Base-by-base conservation (phyloP, 35 echinoderm and acorn worm species). In the Hemicentrotus pulcherrimus region DNA sequence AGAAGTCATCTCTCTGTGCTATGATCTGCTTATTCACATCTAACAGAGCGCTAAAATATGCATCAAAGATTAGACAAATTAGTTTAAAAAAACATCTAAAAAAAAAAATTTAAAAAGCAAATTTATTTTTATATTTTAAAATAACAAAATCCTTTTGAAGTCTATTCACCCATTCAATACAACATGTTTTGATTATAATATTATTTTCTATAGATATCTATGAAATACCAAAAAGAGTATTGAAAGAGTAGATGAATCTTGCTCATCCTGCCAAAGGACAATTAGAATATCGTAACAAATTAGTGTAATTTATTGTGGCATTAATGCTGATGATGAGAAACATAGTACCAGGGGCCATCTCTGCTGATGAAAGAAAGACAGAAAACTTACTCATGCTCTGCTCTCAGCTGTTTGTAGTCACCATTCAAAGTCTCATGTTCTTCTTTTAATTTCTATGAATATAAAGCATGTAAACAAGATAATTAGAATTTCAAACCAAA, bases 381-480 rank as follows among this genome's bases (percentile, higher is more conserved):
- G 5, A 92, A 46, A 13, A 96, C 98, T 99, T 96, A 99, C 98
- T 97, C 97, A 95, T 99, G 98, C 86, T 99, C 97, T 94, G 96
- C 88, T 95, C 94, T 96, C 10, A 99, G 94, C 48, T 88, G 86
- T 30, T 90, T 89, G 61, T 99, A 95, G 90, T 99, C 97, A 47
- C 41, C 48, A 85, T 96, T 94, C 31, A 97, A 94, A 13, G 94
- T 94, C 10, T 97, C 94, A 50, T 95, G 95, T 87, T 96, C 94
- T 86, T 95, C 96, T 95, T 97, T 87, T 32, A 97, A 86, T 95
- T 96, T 97, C 98, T 99, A 85, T 95, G 14, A 91, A 61, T 31
- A 90, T 30, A 47, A 15, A 59, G 4, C 22, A 78, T 28, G 9
- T 78, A 14, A 70, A 70, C 22, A 78, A 28, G 18, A 4, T 78